Conservation (phyloP, 2,888 invertebrate genomes). For the Keiferia lycopersicella region DNA sequence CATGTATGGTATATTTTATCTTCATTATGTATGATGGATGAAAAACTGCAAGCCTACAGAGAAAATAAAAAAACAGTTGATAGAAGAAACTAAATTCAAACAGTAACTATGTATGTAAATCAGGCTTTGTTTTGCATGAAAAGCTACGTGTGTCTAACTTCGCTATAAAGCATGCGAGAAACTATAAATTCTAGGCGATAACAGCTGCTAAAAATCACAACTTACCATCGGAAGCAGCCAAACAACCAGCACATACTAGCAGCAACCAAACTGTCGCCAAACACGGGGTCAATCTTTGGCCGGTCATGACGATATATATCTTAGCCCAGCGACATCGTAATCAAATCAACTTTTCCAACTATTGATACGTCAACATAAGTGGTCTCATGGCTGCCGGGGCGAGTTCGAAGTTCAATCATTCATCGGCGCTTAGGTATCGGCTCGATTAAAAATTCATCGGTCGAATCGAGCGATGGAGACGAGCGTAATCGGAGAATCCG, state of each 20-base stretch:
- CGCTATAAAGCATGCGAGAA: background rate
- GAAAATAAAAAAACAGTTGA: no score
- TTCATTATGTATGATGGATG: no score
- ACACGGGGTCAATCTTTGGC: constrained; percentile 57
- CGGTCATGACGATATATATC: constrained; percentile 65
- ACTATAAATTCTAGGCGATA: background rate
- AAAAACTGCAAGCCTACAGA: no score
- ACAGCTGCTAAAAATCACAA: constrained; percentile 31
- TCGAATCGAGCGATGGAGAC: constrained; percentile 56
- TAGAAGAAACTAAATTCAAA: no score
- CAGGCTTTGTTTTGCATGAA: no score
- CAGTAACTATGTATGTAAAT: no score
- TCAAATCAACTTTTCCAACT: constrained; percentile 59
- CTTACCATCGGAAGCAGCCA: constrained; percentile 71
- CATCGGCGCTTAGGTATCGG: constrained; percentile 63
- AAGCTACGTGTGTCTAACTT: background rate
- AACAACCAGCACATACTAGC: constrained; percentile 56
- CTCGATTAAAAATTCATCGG: constrained; percentile 73
- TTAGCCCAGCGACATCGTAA: constrained; percentile 66
- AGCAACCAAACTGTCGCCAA: constrained; percentile 56
- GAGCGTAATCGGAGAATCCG: constrained; percentile 43
- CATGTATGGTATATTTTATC: background rate
- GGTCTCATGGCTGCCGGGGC: constrained; percentile 60
- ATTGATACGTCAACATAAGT: constrained; percentile 58
- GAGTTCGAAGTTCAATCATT: constrained; percentile 61